These are phyloP conservation scores for Ectemnius lituratus DNA, from an alignment of 2,888 invertebrate genomes.

Conservation along the genomic window DNA sequence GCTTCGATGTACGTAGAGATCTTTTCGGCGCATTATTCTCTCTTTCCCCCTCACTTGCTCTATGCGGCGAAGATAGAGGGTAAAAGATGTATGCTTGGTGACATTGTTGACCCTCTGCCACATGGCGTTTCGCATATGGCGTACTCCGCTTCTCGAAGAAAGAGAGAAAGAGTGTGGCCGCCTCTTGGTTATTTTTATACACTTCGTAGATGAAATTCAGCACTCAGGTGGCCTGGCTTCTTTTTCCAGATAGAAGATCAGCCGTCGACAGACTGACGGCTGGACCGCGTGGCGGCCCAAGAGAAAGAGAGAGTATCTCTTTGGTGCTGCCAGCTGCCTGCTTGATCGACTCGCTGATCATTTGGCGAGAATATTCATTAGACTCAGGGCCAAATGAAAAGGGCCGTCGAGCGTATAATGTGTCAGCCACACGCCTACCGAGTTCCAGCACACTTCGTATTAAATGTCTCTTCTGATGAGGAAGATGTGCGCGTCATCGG, in stretches of 20 bases:
- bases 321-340: not conserved
- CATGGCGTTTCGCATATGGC: constrained; percentile 62
- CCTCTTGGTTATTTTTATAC: constrained; percentile 50
- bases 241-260: constrained; percentile 9
- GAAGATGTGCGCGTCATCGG: too few species aligned
- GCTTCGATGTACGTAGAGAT: constrained; percentile 26
- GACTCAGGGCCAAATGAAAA: not conserved
- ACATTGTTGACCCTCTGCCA: constrained; percentile 60
- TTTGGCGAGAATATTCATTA: not conserved
- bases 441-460: constrained; percentile 9
- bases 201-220: constrained; percentile 50
- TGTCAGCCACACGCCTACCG: constrained; percentile 1
- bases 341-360: constrained; percentile 3
- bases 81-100: constrained; percentile 29
- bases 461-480: not conserved
- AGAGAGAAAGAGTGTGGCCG: too few species aligned
- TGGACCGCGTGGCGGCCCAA: constrained; percentile 29
- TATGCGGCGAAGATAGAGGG: too few species aligned
- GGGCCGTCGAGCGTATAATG: not conserved
- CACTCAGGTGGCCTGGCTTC: constrained; percentile 36
- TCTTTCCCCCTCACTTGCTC: not conserved
- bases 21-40: constrained; percentile 39
- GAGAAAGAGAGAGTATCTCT: constrained; percentile 46
- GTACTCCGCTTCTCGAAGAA: constrained; percentile 31
- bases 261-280: constrained; percentile 53